Conservation (phyloP, 2,113 vertebrate genomes). For the Paradoxurus hermaphroditus region DNA sequence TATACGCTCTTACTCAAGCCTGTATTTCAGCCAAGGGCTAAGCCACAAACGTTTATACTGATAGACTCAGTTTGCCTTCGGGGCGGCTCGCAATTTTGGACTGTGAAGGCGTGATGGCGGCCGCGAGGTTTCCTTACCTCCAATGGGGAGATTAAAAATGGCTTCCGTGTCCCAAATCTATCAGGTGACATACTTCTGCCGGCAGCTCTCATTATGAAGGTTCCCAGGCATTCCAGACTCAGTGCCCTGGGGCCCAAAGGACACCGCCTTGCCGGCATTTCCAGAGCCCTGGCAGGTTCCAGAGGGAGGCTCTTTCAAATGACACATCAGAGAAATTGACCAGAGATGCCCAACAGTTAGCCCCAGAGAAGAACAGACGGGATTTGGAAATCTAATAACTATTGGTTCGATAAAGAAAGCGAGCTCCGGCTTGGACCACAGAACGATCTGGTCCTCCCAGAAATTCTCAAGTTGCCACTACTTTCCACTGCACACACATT, state of each 20-base stretch:
- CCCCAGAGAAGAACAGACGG: not conserved
- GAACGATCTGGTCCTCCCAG: not conserved
- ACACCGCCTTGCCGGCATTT: not conserved
- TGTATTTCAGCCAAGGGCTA: not conserved
- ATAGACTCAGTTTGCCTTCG: not conserved
- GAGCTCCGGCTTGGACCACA: not conserved
- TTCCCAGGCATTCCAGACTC: not conserved
- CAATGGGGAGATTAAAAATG: not conserved
- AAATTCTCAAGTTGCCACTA: not conserved
- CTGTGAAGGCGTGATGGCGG: not conserved
- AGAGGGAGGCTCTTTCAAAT: not conserved
- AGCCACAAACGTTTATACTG: not conserved
- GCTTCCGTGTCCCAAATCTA: not conserved
- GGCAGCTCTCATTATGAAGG: not conserved
- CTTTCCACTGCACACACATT: not conserved
- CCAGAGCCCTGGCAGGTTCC: not conserved
- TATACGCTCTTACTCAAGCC: not conserved
- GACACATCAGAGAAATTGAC: not conserved
- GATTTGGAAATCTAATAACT: not conserved
- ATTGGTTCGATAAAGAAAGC: not conserved
- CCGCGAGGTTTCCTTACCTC: not conserved
- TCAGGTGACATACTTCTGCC: not conserved
- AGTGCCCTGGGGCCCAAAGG: not conserved
- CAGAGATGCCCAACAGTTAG: not conserved
- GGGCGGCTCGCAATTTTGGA: not conserved